A percentile compares a stretch with the other conserved stretches of the same genome.
Conservation (phyloP, 2,797 vertebrate genomes). For the Myripristis murdjan region DNA sequence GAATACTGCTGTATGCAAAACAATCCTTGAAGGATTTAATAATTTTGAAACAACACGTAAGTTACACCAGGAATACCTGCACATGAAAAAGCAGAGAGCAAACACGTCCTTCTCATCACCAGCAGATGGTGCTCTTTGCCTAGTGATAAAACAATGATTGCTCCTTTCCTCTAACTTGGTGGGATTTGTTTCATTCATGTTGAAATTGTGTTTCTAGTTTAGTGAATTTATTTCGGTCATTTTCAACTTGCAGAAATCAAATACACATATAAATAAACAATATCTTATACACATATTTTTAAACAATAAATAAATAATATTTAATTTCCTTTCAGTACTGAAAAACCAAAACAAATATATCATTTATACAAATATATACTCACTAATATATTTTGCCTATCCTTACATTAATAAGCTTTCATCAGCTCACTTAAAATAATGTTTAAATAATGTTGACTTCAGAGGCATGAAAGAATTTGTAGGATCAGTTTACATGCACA, state of each 20-base stretch:
- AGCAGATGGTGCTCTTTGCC: slow-evolving; percentile 67
- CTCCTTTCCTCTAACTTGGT: background rate
- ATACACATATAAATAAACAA: too few species aligned
- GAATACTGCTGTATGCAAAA: slow-evolving; percentile 72
- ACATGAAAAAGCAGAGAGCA: background rate
- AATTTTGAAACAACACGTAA: slow-evolving; percentile 77
- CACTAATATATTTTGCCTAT: too few species aligned
- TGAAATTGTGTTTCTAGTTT: background rate
- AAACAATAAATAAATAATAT: too few species aligned
- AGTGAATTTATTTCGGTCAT: too few species aligned
- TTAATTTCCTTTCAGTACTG: too few species aligned
- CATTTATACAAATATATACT: too few species aligned
- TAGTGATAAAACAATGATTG: slow-evolving; percentile 1
- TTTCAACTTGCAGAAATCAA: too few species aligned
- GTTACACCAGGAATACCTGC: slow-evolving; percentile 40
- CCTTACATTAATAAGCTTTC: too few species aligned
- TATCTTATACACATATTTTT: too few species aligned
- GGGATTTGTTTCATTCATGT: background rate
- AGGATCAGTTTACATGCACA: background rate
- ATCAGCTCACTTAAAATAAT: too few species aligned
- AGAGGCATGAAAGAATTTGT: background rate
- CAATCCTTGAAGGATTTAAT: slow-evolving; percentile 74
- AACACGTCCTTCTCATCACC: slow-evolving; percentile 19
- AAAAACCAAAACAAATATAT: too few species aligned
- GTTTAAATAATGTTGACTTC: too few species aligned